Base-by-base conservation (phyloP, 2,113 vertebrate species). In the Microtus oregoni region DNA sequence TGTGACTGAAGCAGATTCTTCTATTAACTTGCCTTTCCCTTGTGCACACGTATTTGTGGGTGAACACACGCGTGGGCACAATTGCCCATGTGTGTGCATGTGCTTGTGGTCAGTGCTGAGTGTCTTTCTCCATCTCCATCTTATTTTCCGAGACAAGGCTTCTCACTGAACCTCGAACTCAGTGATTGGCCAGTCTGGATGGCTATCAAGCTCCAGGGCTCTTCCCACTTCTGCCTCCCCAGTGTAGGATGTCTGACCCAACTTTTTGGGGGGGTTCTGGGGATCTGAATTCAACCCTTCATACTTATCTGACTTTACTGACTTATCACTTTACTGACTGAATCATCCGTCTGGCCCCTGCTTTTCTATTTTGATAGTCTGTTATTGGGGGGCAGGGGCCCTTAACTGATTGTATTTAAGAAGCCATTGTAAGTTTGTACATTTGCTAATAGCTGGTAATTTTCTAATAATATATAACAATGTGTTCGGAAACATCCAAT, bases 401-500 rank as follows among this genome's bases (percentile, higher is more conserved):
- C 20, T 72, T 81, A 92, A 89, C 76, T 86, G 55, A 58, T 44
- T 47, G 65, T 52, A 89, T n/a, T 89, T 77, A n/a, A 91, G 81
- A 92, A 89, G 11, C 86, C 77, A 67, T 35, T 61, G 90, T 82
- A 52, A 89, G 77, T n/a, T 15, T 24, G 73, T 20, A 75, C 32
- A 83, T 81, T 90, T 85, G 63, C 50, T 83, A 92, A 68, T 28
- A 78, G 19, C 41, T 90, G 41, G 17, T 63, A 72, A 77, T 67
- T 95, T 94, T 72, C 67, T 93, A 93, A 91, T 81, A 47, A 94
- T 90, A 52, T 91, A 68, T 24, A 87, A 86, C 35, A 38, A 20
- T 78, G 75, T 20, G 30, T 32, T 78, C 73, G 28, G 26, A 89
- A 55, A 79, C 41, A 44, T 86, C 67, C 68, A 79, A 55, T 6